Evolutionary conservation across 2,113 vertebrate species (phyloP).

Genomic region (Daubentonia madagascariensis): DNA sequence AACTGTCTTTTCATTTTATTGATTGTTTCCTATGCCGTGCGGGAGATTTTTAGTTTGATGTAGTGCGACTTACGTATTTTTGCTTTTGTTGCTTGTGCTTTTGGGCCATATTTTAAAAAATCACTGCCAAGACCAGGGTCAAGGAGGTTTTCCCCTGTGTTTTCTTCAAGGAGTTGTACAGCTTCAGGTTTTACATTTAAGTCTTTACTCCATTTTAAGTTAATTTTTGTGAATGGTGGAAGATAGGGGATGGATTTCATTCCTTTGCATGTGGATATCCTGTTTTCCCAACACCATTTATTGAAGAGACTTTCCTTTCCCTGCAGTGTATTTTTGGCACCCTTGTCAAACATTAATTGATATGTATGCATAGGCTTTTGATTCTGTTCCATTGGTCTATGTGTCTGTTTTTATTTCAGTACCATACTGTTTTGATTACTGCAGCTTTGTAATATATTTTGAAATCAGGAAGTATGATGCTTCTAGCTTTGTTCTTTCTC

Average conservation of each 20-base stretch:
- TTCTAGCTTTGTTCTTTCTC: not conserved
- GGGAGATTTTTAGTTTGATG: not conserved
- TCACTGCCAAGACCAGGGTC: not conserved
- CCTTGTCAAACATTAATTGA: not conserved
- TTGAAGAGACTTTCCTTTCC: not conserved
- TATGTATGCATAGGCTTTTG: not conserved
- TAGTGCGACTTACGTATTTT: not conserved
- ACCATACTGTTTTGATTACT: not conserved
- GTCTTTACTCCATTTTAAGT: not conserved
- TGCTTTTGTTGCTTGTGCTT: not conserved
- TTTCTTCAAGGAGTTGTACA: not conserved
- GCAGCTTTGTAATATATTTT: not conserved
- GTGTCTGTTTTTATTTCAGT: not conserved
- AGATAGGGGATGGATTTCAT: not conserved
- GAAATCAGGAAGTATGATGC: not conserved
- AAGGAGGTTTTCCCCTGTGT: not conserved
- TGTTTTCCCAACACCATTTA: not conserved
- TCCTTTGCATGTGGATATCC: not conserved
- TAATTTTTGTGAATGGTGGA: not conserved
- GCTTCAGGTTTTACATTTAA: not conserved
- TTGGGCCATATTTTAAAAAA: not conserved
- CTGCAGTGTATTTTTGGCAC: not conserved
- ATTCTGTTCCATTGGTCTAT: not conserved
- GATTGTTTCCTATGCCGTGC: not conserved
- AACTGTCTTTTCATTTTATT: not conserved